Evolutionary conservation across 2,113 vertebrate species (phyloP).

Genomic region (Suricata suricatta): DNA sequence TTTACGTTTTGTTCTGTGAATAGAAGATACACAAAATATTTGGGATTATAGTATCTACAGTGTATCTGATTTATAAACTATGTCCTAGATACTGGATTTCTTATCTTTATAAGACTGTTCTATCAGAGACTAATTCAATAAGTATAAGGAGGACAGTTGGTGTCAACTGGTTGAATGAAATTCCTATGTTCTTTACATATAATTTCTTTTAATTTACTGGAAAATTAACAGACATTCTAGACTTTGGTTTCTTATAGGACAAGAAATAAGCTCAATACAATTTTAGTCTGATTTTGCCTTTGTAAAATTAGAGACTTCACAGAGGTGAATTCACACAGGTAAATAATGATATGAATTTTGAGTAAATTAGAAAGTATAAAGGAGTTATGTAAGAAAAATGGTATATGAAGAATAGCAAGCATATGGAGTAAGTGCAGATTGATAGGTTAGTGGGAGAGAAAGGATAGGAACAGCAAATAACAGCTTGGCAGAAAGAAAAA

Average conservation of each 20-base stretch:
- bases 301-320: background rate
- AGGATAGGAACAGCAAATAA: background rate
- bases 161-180: background rate
- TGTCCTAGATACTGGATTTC: background rate
- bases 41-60: background rate
- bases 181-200: background rate
- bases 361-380: background rate
- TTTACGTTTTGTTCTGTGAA: background rate
- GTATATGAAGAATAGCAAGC: background rate
- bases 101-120: background rate
- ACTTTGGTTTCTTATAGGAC: background rate
- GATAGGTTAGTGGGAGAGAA: background rate
- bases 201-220: background rate
- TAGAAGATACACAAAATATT: background rate
- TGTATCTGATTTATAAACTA: background rate
- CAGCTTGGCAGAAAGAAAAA: background rate
- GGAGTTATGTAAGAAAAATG: background rate
- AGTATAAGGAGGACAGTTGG: background rate
- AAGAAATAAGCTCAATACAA: background rate
- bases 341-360: background rate
- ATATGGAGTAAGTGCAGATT: background rate
- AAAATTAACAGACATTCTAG: background rate
- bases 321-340: background rate
- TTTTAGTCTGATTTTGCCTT: background rate
- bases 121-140: background rate